Base-by-base conservation (phyloP, 1,140 invertebrate species). In the Parapsyche elsis region DNA sequence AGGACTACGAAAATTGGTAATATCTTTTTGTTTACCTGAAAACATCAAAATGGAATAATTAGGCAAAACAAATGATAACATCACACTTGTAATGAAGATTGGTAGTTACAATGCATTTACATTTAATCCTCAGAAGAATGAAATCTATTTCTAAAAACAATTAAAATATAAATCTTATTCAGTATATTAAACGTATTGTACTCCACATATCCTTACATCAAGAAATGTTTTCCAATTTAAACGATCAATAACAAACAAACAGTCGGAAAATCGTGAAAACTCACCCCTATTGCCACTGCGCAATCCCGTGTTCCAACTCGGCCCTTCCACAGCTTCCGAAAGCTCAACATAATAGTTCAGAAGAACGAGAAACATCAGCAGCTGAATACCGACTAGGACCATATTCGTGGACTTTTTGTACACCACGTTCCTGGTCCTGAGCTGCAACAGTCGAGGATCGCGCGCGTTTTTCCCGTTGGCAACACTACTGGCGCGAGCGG, bases 291-390 rank as follows among this genome's bases (percentile, higher is more conserved):
- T 30, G 7, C 21, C 7, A 7, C 30, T 7, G 57, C 16, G 9
- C 12, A 67, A 0, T 23, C 2, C 24, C 24, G 10, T 21, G 12
- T 12, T 53, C 71, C 71, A 38, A 19, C 16, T 24, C 5, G 24
- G 5, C 30, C 26, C 38, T 9, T 70, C 81, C 9, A 38, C 53
- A 61, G 78, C 78, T 26, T 82, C 81, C n/a, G 78, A 19, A 10
- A 77, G 9, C 44, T 82, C 81, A 0, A 82, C 75, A 67, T 80
- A 82, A 44, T 80, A 82, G 24, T 82, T 80, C 14, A 82, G 57
- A 44, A 82, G 70, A 67, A 82, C 78, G 46, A 82, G 46, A 74
- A 82, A 76, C 78, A 82, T 59, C n/a, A 82, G 21, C 71, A 82
- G 23, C 57, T 82, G 81, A 1, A 82, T 45, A 21, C 81, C 78